Conservation (phyloP, 2,113 vertebrate species). For the Brachyhypopomus gauderio region DNA sequence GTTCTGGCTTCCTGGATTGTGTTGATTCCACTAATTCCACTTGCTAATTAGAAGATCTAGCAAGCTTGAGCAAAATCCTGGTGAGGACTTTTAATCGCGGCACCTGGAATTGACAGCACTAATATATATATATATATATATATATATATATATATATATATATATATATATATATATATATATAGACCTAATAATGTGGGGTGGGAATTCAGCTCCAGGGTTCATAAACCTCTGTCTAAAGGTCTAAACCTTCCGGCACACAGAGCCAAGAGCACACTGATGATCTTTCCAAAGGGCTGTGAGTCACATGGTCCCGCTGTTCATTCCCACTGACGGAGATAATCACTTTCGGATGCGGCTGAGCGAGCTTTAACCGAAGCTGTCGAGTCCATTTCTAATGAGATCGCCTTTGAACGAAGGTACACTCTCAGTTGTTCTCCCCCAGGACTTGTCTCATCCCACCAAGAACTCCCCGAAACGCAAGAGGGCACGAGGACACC, state of each 20-base stretch:
- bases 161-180: too few species aligned
- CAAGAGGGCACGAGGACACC: constrained; percentile 24
- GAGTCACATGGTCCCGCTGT: background rate
- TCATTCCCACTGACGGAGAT: constrained; percentile 18
- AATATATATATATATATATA: too few species aligned
- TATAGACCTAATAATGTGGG: too few species aligned
- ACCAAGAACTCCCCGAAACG: background rate
- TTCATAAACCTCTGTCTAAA: background rate
- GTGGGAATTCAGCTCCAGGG: too few species aligned
- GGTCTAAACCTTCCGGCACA: background rate
- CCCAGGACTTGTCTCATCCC: constrained; percentile 8
- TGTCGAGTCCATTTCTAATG: constrained; percentile 29
- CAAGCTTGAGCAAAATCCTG: too few species aligned
- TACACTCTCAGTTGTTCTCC: constrained; percentile 15
- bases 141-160: too few species aligned
- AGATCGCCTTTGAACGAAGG: constrained; percentile 30
- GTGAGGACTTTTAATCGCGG: too few species aligned
- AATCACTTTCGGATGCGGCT: constrained; percentile 21
- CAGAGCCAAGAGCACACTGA: background rate
- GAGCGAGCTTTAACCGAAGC: constrained; percentile 19
- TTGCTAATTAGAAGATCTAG: too few species aligned
- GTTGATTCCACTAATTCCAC: too few species aligned
- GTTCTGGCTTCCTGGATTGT: too few species aligned
- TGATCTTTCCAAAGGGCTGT: background rate
- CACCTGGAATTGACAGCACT: too few species aligned